These are phyloP conservation scores for Hipposideros larvatus DNA, from an alignment of 2,797 vertebrate species.

Conservation along the genomic window DNA sequence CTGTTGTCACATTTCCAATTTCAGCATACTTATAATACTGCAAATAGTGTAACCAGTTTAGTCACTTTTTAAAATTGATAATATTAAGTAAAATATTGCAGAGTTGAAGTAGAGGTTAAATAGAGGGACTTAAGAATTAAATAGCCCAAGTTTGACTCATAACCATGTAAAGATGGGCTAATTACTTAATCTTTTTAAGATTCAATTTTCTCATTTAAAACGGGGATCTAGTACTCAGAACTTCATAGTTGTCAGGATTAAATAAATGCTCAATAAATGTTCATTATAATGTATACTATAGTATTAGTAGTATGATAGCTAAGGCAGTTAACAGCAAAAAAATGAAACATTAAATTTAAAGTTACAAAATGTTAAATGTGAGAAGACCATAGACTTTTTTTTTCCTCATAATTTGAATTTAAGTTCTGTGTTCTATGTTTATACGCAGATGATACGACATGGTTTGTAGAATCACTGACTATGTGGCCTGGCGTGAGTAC, in stretches of 20 bases:
- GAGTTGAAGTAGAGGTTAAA: background rate
- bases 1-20: background rate
- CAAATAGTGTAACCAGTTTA: background rate
- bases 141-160: background rate
- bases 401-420: background rate
- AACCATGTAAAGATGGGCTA: background rate
- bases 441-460: background rate
- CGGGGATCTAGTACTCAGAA: background rate
- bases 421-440: background rate
- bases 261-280: background rate
- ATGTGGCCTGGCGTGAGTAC: background rate
- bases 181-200: constrained; percentile 17
- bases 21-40: background rate
- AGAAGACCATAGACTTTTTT: background rate
- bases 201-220: background rate
- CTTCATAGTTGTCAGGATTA: background rate
- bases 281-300: background rate
- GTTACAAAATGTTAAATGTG: background rate
- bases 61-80: background rate
- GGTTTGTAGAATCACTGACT: background rate
- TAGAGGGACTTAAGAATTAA: background rate
- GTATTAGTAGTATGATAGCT: background rate
- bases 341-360: background rate
- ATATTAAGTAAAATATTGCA: constrained; percentile 6
- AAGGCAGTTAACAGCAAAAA: background rate